Evolutionary conservation across 2,888 invertebrate species (phyloP), one percentile per base, ranked within the genome.

Genomic region (Sesia bembeciformis): DNA sequence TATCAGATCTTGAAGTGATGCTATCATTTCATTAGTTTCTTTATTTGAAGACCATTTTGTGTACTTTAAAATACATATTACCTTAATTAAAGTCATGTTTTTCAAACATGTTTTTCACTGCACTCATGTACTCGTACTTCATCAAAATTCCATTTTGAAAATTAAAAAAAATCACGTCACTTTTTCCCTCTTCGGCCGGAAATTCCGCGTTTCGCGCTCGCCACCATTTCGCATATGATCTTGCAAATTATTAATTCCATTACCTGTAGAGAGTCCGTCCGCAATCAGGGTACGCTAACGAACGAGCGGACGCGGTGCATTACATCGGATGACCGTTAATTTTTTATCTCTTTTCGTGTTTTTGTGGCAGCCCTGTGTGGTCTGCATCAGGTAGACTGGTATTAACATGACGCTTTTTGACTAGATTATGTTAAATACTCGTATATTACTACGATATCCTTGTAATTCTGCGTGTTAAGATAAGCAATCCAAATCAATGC

Each of bases 191-290:
- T 23, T 50, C 49, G 5, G 4, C 6, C 50, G 38, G 5, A 50
- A 50, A 38, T 50, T 6, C 8, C 39, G 39, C 4, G n/a, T n/a
- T 23, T 8, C 46, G 8, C n/a, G 46, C 52, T 51, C 42, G 41
- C 54, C 42, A 53, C 54, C 58, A 59, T 63, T 68, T 66, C 63
- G 64, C 64, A 65, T 66, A 60, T 65, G 60, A 66, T 65, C 63
- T 54, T 56, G 58, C 61, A 65, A 70, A 72, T 70, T 65, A 70
- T 63, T 68, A 71, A 69, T 70, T 66, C 62, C 58, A 65, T 72
- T 65, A 69, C 57, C 57, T 4, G 46, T 54, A 60, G 50, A 49
- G 42, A 55, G 51, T 38, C 55, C 58, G 46, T 40, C 43, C 57
- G 58, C 58, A 60, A 58, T 62, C 60, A 56, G 39, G 56, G 54